Conservation (phyloP, 2,113 vertebrate species). For the Tiliqua scincoides region DNA sequence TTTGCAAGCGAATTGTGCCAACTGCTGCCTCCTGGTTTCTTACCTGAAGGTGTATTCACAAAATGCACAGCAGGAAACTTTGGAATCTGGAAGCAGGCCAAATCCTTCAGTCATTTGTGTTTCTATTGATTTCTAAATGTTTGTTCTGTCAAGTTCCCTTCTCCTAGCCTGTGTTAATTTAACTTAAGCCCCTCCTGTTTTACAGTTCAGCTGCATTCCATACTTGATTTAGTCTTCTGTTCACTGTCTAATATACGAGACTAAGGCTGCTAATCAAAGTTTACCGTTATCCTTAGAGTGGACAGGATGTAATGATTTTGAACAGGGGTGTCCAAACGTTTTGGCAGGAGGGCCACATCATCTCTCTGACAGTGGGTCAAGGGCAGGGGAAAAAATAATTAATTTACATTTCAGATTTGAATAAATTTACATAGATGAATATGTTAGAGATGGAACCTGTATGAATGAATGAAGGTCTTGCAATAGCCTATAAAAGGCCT, state of each 20-base stretch:
- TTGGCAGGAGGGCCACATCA: background rate
- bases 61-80: background rate
- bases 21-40: background rate
- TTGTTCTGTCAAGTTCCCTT: background rate
- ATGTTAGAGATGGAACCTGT: no score
- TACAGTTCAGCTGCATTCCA: slow-evolving; percentile 38
- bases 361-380: background rate
- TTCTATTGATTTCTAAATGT: slow-evolving; percentile 5
- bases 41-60: background rate
- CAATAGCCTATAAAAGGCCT: no score
- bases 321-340: slow-evolving; percentile 14
- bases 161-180: background rate
- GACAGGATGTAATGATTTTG: slow-evolving; percentile 38
- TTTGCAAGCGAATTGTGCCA: background rate
- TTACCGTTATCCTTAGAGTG: slow-evolving; percentile 55
- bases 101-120: background rate
- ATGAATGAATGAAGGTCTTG: no score
- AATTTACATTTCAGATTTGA: no score
- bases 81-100: slow-evolving; percentile 5
- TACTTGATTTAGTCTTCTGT: slow-evolving; percentile 52
- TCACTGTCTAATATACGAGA: slow-evolving; percentile 45
- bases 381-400: no score
- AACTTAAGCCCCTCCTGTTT: background rate
- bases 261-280: slow-evolving; percentile 42
- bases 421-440: no score